Evolutionary conservation across 2,888 invertebrate species (phyloP).

Genomic region (Hedychridium roseum): DNA sequence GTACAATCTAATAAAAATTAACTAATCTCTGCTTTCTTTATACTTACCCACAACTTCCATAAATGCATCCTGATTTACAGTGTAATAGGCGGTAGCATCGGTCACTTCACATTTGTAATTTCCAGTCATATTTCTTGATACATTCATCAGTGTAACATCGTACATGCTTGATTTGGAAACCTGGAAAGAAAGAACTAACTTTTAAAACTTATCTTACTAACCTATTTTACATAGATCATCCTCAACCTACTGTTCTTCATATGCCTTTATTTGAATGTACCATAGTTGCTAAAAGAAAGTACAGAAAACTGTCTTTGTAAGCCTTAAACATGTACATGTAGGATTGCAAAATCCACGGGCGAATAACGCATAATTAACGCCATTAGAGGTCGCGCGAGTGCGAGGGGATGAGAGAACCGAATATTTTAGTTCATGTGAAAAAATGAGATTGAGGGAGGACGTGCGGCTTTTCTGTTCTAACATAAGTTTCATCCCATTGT

Average conservation of each 20-base stretch:
- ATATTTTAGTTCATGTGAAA: too few relatives aligned
- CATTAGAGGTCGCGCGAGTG: too few relatives aligned
- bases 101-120: conserved; percentile 79
- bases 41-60: conserved; percentile 74
- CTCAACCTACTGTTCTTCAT: not conserved
- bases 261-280: not conserved
- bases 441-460: too few relatives aligned
- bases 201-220: not conserved
- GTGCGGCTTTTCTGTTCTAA: too few relatives aligned
- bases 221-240: not conserved
- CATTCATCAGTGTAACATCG: conserved; percentile 73
- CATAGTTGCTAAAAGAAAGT: too few relatives aligned
- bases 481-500: too few relatives aligned
- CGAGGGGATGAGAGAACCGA: too few relatives aligned
- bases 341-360: not conserved
- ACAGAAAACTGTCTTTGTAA: too few relatives aligned
- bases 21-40: not conserved
- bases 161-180: conserved; percentile 73
- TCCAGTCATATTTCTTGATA: conserved; percentile 73
- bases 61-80: conserved; percentile 70
- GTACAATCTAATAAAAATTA: too few relatives aligned
- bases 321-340: not conserved
- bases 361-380: conserved; percentile 6
- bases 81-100: conserved; percentile 76
- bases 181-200: conserved; percentile 60